These are phyloP conservation scores for Tragelaphus buxtoni DNA, from an alignment of 2,113 vertebrate genomes.

Conservation along the genomic window DNA sequence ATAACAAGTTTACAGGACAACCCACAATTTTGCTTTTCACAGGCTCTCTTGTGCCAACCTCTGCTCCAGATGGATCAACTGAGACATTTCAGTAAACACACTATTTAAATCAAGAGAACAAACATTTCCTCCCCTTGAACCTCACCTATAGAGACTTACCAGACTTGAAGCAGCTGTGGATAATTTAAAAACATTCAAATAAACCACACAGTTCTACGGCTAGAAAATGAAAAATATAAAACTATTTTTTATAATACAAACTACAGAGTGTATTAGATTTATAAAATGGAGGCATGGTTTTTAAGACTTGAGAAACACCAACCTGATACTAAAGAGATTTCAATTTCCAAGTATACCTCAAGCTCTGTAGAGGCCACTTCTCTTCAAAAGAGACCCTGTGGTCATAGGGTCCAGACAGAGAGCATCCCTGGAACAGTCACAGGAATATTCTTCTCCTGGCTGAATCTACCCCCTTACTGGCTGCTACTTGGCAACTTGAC, in stretches of 20 bases:
- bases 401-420: background rate
- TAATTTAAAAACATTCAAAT: background rate
- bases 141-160: background rate
- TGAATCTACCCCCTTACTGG: constrained; percentile 24
- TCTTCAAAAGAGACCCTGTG: background rate
- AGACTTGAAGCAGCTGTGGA: background rate
- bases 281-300: background rate
- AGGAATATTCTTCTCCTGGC: background rate
- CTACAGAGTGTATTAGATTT: background rate
- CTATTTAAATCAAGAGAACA: background rate
- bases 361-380: background rate
- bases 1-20: background rate
- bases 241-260: background rate
- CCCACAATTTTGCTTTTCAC: background rate
- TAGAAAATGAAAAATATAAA: background rate
- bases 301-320: background rate
- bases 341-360: background rate
- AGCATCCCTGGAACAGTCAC: background rate
- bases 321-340: background rate
- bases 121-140: background rate
- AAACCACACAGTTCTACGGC: background rate
- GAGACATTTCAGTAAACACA: background rate
- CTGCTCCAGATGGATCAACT: background rate
- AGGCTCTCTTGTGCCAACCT: constrained; percentile 5
- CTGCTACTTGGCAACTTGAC: constrained; percentile 73